Evolutionary conservation across 1,140 invertebrate genomes (phyloP).

Genomic region (Pseudobourletiella spinata): DNA sequence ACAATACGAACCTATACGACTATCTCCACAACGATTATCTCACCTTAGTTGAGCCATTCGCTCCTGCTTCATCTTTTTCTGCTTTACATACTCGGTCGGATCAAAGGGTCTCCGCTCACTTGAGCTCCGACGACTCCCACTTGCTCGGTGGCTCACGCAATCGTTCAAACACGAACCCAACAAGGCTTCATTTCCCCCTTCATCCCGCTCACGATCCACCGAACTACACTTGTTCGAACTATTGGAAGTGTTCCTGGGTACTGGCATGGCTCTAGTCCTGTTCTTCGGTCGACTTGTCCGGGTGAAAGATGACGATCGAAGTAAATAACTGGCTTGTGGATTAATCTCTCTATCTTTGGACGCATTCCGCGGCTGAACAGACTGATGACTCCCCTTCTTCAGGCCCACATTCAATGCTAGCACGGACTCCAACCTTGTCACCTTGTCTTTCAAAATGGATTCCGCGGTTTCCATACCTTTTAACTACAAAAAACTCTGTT

Average conservation of each 20-base stretch:
- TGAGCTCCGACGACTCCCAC: not conserved
- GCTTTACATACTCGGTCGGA: conserved; percentile 22
- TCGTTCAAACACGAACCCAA: too few species aligned
- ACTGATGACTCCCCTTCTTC: not conserved
- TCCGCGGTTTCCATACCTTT: not conserved
- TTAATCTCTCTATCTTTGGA: not conserved
- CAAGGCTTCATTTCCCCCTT: not conserved
- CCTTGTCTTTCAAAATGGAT: not conserved
- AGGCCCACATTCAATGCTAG: not conserved
- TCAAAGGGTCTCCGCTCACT: conserved; percentile 10
- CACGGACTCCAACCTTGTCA: not conserved
- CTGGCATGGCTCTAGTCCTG: not conserved
- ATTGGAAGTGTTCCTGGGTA: not conserved
- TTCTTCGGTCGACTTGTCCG: not conserved
- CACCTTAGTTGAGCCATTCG: conserved; percentile 7
- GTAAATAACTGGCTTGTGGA: not conserved
- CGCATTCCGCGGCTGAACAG: not conserved
- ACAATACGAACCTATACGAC: not conserved
- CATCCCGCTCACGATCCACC: too few species aligned
- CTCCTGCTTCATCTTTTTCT: conserved; percentile 29
- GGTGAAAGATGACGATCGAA: not conserved
- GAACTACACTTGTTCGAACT: not conserved
- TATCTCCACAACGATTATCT: not conserved
- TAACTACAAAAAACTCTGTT: not conserved
- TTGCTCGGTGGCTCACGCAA: not conserved